Conservation (phyloP, 2,888 invertebrate species). For the Oxytorus armatus region DNA sequence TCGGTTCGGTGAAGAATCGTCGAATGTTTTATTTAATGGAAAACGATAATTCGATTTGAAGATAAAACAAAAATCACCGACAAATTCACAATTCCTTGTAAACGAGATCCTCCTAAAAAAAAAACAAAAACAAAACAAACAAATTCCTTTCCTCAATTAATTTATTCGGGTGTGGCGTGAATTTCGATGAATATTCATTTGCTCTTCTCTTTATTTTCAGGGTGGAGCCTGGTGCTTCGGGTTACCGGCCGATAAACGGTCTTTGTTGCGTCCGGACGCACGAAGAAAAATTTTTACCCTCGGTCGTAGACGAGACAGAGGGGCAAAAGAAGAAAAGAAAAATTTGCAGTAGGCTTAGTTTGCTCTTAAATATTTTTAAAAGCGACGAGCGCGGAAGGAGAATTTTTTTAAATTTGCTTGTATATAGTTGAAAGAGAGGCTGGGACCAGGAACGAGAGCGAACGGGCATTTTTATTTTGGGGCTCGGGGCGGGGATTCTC, state of each 20-base stretch:
- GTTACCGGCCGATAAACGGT: conserved; percentile 73
- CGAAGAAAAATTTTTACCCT: conserved; percentile 17
- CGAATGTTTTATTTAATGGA: too few relatives aligned
- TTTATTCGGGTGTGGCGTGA: not conserved
- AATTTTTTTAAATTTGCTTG: not conserved
- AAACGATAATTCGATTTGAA: too few relatives aligned
- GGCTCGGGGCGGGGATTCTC: not conserved
- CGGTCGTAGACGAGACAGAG: conserved; percentile 14
- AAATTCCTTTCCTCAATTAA: not conserved
- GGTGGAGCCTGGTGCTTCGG: conserved; percentile 76
- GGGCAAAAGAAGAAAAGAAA: conserved; percentile 48
- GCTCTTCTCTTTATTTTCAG: conserved; percentile 71
- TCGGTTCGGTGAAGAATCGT: too few relatives aligned
- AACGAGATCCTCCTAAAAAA: too few relatives aligned
- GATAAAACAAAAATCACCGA: too few relatives aligned
- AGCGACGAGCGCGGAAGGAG: conserved; percentile 11
- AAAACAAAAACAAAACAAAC: too few relatives aligned
- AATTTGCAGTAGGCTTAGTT: conserved; percentile 75
- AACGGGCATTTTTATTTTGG: conserved; percentile 10
- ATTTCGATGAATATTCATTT: not conserved
- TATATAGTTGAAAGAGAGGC: not conserved
- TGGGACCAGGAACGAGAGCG: conserved; percentile 32
- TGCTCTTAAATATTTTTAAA: conserved; percentile 76
- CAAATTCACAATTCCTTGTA: too few relatives aligned
- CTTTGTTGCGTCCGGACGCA: conserved; percentile 65